Percentiles rank a stretch among this genome's conserved stretches.
Evolutionary conservation across 1,140 invertebrate genomes (phyloP).

Genomic region (Drosophila kohkoa): DNA sequence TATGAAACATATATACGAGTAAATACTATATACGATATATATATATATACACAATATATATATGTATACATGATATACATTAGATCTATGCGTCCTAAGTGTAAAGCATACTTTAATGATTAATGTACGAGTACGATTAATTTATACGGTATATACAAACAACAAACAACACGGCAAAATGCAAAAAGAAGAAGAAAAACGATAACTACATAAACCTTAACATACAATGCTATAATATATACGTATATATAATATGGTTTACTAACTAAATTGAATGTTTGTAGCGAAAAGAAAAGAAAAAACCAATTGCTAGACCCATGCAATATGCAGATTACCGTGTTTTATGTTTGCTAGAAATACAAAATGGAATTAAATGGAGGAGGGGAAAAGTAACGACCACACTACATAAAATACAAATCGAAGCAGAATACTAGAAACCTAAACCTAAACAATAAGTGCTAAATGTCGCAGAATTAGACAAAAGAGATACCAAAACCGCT

Average conservation of each 20-base stretch:
- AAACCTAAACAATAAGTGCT: slow-evolving; percentile 48
- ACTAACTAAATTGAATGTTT: slow-evolving; percentile 76
- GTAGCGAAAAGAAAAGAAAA: slow-evolving; percentile 60
- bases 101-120: slow-evolving; percentile 68
- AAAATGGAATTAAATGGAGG: neutral
- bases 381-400: slow-evolving; percentile 16
- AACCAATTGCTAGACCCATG: slow-evolving; percentile 38
- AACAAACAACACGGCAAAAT: slow-evolving; percentile 32
- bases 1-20: slow-evolving; percentile 76
- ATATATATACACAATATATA: slow-evolving; percentile 60
- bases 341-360: slow-evolving; percentile 36
- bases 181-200: neutral
- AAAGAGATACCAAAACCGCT: slow-evolving; percentile 67
- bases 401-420: slow-evolving; percentile 30
- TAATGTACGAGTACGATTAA: slow-evolving; percentile 69
- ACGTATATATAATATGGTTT: slow-evolving; percentile 28
- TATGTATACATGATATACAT: slow-evolving; percentile 65
- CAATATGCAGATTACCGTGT: slow-evolving; percentile 55
- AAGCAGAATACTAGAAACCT: slow-evolving; percentile 35
- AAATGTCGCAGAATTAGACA: slow-evolving; percentile 58
- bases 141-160: slow-evolving; percentile 65
- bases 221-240: slow-evolving; percentile 40
- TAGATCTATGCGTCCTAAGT: slow-evolving; percentile 68
- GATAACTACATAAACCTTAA: slow-evolving; percentile 42
- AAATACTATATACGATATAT: slow-evolving; percentile 55